Evolutionary conservation across 2,113 vertebrate species (phyloP), one percentile per base, ranked within the genome.

Genomic region (Bubalus kerabau): DNA sequence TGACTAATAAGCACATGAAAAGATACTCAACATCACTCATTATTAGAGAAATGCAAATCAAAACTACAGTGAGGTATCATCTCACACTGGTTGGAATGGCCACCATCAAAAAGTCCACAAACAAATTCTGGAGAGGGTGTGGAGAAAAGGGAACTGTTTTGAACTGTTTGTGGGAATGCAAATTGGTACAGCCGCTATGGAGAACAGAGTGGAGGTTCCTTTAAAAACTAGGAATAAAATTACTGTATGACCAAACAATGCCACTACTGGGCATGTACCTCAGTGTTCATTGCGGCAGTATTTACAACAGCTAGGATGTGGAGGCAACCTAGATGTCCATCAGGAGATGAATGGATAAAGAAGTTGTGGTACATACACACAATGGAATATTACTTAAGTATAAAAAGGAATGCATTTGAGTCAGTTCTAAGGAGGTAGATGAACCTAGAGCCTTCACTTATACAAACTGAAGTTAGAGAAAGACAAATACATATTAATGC

Each of bases 271-370:
- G 36, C 36, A 43, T 76, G 23, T 43, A 43, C 12, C 12, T 43
- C 71, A 76, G 0, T 76, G 6, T 26, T 26, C 40, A 76, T 7
- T 26, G 36, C 1, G 0, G 40, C 40, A 26, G 3, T 76, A 7
- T 43, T 7, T 43, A 26, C 12, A 76, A 3, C 40, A 76, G 21
- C 71, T 74, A 26, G 71, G 40, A 43, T 26, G 23, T 43, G 40
- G 40, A 26, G 71, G 40, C 71, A 76, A 13, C 23, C 23, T 43
- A 14, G 71, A 43, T 76, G 40, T 43, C 40, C 40, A 43, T 43
- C 23, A 43, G 26, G 36, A 76, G 23, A 76, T 24, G 23, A 76
- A 43, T 14, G 71, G 71, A 26, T 43, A 76, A 76, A 76, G 71
- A 43, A 43, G 40, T 26, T 76, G 71, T 76, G 71, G 71, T 76